Conservation (phyloP, 2,113 vertebrate genomes). For the Amphiprion percula region DNA sequence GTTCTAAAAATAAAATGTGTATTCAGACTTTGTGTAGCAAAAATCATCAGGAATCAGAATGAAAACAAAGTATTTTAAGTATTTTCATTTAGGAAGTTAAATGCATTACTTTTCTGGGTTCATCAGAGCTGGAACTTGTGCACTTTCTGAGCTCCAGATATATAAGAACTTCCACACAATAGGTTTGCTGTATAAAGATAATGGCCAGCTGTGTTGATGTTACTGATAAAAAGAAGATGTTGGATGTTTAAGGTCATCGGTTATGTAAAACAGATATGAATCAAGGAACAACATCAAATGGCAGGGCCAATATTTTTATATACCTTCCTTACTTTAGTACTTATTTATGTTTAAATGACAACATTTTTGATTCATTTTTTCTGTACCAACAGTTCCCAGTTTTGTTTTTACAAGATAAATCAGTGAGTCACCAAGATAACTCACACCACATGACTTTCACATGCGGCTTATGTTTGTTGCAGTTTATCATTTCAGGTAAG, state of each 20-base stretch:
- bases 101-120: neutral
- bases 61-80: neutral
- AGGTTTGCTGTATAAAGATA: neutral
- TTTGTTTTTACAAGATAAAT: neutral
- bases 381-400: neutral
- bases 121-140: neutral
- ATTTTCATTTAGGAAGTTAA: neutral
- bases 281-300: neutral
- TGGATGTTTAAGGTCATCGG: neutral
- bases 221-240: neutral
- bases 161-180: neutral
- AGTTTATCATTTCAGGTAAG: neutral
- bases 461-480: neutral
- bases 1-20: neutral
- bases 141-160: conserved; percentile 19
- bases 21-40: conserved; percentile 23
- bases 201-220: neutral
- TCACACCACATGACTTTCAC: too few species aligned
- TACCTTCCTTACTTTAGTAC: neutral
- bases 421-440: neutral
- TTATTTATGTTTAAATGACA: neutral
- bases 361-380: conserved; percentile 4
- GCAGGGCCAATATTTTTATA: neutral
- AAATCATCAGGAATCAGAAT: conserved; percentile 4
- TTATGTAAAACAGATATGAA: neutral